Base-by-base conservation (phyloP, 1,140 invertebrate genomes). In the Macrostomum lignano region DNA sequence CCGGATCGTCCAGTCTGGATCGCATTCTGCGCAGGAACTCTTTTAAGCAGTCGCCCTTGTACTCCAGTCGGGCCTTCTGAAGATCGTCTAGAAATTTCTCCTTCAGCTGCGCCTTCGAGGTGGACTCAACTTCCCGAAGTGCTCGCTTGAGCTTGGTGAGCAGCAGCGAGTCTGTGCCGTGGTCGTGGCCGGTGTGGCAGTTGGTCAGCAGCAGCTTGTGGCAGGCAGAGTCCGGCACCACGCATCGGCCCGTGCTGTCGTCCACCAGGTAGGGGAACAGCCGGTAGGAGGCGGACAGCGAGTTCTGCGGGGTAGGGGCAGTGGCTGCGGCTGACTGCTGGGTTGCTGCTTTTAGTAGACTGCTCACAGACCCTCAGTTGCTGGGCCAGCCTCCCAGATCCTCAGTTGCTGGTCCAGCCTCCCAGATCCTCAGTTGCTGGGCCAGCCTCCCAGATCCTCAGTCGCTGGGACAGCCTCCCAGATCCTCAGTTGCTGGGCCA, bases 51-150 rank as follows among this genome's bases (percentile, higher is more conserved):
- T 72, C 68, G 3, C 77, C 76, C 25, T 68, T 71, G 52, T 72
- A 71, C 5, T 66, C 70, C 49, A 94, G 84, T 33, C 79, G 67
- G 2, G 77, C 72, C 61, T 88, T 86, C 6, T 86, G 66, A 20
- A 96, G 61, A 61, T 98, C 88, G 15, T 70, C 63, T 25, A 96
- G 55, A 61, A 96, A 96, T 58, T 93, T 93, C 52, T 98, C 88
- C 52, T 88, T 84, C 60, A 91, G 73, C 52, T 96, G 84, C 4
- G 76, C 76, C 51, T 43, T 44, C 30, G 43, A 48, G 25, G 47
- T 47, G 32, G 46, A 40, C 30, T 52, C 48, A 20, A 55, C 47
- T 11, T 52, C 47, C 30, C 43, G 43, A 9, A 55, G 29, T 13
- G 42, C 38, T 46, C 76, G 72, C 43, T 70, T 74, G 3, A 82